phyloP scores from a whole-genome alignment of 2,888 invertebrate species.

The Trachelus stipa region DNA sequence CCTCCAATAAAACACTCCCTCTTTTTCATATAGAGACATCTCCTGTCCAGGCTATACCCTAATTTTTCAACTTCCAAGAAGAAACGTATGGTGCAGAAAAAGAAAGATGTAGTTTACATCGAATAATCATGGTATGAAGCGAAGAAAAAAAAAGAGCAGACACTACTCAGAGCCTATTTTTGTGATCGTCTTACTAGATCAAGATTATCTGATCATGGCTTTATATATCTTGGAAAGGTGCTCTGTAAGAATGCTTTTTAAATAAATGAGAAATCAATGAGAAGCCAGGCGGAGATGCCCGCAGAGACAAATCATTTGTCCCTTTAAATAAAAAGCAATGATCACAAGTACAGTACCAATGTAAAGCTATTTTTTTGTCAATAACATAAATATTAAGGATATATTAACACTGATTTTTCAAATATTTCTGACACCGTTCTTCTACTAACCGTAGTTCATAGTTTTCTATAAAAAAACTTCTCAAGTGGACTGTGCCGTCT shows the following conservation, averaged over 20 bases:
- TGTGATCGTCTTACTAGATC: conserved; percentile 35
- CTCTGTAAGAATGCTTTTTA: not conserved
- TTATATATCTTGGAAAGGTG: not conserved
- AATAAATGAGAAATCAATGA: not conserved
- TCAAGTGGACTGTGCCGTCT: not conserved
- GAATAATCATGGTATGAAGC: not conserved
- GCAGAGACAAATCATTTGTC: not conserved
- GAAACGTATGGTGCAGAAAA: conserved; percentile 6
- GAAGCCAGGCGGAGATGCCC: not conserved
- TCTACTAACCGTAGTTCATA: not conserved
- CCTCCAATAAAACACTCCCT: conserved; percentile 55
- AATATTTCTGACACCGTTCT: not conserved
- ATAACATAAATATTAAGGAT: not conserved
- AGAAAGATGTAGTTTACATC: conserved; percentile 8
- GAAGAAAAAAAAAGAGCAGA: conserved; percentile 13
- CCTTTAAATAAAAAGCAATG: not conserved
- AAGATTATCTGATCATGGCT: conserved; percentile 17
- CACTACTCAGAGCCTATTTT: conserved; percentile 42
- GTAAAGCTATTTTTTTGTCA: not conserved
- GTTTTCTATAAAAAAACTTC: not conserved
- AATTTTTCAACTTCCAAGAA: not conserved
- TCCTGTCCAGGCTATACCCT: not conserved
- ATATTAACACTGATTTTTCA: not conserved
- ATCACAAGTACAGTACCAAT: not conserved
- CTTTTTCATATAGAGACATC: conserved; percentile 10